Conservation (phyloP, 2,888 invertebrate species). For the Brachynemurus nebulosus region DNA sequence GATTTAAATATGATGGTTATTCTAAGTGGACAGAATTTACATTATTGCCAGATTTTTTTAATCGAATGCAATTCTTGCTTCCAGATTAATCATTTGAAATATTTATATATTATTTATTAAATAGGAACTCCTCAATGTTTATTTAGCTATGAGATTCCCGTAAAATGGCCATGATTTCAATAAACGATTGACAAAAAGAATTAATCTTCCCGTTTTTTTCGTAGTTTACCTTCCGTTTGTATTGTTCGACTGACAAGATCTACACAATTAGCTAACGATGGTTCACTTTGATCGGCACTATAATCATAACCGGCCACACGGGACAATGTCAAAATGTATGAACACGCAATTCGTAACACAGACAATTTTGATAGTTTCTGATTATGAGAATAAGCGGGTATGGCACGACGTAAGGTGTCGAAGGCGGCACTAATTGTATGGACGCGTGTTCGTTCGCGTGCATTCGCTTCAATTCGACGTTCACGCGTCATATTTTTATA, state of each 20-base stretch:
- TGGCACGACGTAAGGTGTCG: conserved; percentile 68
- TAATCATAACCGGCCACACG: conserved; percentile 58
- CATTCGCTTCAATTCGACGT: conserved; percentile 86
- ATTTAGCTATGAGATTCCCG: too few relatives aligned
- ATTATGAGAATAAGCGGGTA: conserved; percentile 85
- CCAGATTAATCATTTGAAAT: too few relatives aligned
- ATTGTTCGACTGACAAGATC: conserved; percentile 83
- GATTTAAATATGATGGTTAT: too few relatives aligned
- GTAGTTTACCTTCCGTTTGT: conserved; percentile 78
- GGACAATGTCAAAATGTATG: conserved; percentile 80
- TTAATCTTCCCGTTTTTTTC: conserved; percentile 74
- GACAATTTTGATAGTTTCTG: conserved; percentile 89
- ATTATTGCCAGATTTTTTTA: too few relatives aligned
- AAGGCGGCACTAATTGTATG: conserved; percentile 95
- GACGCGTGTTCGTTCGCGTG: conserved; percentile 80
- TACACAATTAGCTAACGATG: conserved; percentile 61
- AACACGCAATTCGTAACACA: conserved; percentile 82
- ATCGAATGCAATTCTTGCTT: too few relatives aligned
- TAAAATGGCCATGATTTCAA: too few relatives aligned
- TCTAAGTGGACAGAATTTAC: too few relatives aligned
- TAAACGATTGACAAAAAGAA: too few relatives aligned
- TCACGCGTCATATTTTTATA: conserved; percentile 94
- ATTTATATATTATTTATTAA: too few relatives aligned
- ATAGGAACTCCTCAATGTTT: too few relatives aligned
- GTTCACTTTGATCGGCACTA: conserved; percentile 41